Evolutionary conservation across 2,888 invertebrate genomes (phyloP).

Genomic region (Plemyria rubiginata): DNA sequence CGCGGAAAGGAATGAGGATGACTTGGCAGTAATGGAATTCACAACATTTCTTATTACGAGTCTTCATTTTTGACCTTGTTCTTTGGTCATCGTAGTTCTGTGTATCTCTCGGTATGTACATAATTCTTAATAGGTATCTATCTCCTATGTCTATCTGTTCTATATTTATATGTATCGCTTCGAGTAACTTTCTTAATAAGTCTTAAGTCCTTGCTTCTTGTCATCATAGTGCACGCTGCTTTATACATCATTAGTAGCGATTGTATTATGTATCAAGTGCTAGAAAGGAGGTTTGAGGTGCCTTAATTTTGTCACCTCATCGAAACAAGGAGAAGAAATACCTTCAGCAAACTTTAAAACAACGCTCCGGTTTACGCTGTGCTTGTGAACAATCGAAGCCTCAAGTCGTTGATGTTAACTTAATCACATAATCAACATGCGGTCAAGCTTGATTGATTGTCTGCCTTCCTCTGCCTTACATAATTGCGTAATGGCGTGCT

Average conservation of each 20-base stretch:
- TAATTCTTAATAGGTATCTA: too few relatives aligned
- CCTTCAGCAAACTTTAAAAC: not conserved
- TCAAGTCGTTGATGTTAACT: constrained; percentile 47
- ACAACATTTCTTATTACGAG: constrained; percentile 6
- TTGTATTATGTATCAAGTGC: too few relatives aligned
- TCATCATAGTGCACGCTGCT: too few relatives aligned
- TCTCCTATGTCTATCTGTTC: too few relatives aligned
- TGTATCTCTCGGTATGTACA: too few relatives aligned
- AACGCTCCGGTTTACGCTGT: constrained; percentile 18
- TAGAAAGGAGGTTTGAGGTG: too few relatives aligned
- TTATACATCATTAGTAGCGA: too few relatives aligned
- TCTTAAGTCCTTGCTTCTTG: too few relatives aligned
- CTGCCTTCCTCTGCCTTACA: constrained; percentile 46
- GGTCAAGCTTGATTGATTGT: constrained; percentile 64
- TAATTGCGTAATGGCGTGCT: constrained; percentile 60
- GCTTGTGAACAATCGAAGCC: constrained; percentile 19
- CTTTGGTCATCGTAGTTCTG: not conserved
- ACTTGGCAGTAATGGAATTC: constrained; percentile 19
- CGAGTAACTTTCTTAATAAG: too few relatives aligned
- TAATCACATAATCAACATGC: constrained; percentile 75
- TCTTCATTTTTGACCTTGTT: not conserved
- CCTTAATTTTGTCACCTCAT: too few relatives aligned
- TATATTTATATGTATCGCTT: too few relatives aligned
- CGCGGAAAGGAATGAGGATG: constrained; percentile 19
- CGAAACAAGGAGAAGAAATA: too few relatives aligned